Evolutionary conservation across 2,888 invertebrate genomes (phyloP), one percentile per base, ranked within the genome.

Genomic region (Acleris literana): DNA sequence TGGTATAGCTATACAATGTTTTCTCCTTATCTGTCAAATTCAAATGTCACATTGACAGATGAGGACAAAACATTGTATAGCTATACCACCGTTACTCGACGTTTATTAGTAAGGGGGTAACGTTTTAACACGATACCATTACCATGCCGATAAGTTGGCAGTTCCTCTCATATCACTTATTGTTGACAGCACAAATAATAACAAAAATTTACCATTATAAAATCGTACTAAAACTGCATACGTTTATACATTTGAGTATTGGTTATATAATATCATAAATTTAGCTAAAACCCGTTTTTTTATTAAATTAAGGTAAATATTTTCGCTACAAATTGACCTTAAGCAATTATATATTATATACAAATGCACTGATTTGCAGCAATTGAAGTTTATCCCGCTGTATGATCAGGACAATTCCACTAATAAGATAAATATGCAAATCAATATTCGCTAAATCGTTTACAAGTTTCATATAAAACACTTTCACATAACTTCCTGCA

Each of bases 111-210:
- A n/a, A n/a, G n/a, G n/a, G n/a, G n/a, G 2, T 43, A 11, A 44
- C 43, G 16, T 43, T 43, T 18, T 7, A 48, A 48, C 17, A 17
- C 54, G 7, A 7, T 9, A 17, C 6, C 9, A 11, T 16, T 43
- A 29, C 44, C 48, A 7, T 29, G 13, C 55, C 53, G 11, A 22
- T 51, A 17, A 52, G 33, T 44, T 18, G 13, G 17, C 20, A 49
- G 16, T 22, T 39, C 22, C 13, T 20, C 29, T 29, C 29, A 29
- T 29, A 29, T 29, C 49, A 51, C 18, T 66, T 66, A 66, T 66
- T 66, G 66, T 66, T 66, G 66, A 62, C 61, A 62, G 61, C 66
- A 66, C 66, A 66, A 62, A 65, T 51, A 33, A 65, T 11, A 60
- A 46, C 52, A 4, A 61, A 54, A 53, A 46, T 46, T 61, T 66